Conservation (phyloP, 2,113 vertebrate genomes). For the Etia nguti region DNA sequence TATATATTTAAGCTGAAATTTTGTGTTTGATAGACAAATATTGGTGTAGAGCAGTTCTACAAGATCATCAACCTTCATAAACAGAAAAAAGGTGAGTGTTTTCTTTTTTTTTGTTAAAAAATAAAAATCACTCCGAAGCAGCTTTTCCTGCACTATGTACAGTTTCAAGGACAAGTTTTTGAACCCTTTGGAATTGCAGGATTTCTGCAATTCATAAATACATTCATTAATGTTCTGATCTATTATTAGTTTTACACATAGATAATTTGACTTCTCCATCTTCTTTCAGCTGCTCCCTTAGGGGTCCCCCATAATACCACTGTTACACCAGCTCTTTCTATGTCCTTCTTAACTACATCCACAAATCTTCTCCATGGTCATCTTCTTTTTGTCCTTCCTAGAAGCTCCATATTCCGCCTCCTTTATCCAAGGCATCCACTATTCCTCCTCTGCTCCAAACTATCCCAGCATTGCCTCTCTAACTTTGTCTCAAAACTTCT, state of each 20-base stretch:
- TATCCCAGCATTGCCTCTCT: no score
- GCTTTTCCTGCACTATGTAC: not conserved
- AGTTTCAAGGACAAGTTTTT: not conserved
- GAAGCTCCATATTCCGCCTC: no score
- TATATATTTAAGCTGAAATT: not conserved
- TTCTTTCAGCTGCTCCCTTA: no score
- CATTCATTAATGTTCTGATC: not conserved
- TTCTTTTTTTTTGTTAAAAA: not conserved
- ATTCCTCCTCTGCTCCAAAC: no score
- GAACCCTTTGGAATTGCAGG: not conserved
- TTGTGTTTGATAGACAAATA: conserved; percentile 42
- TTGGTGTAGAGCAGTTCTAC: conserved; percentile 61
- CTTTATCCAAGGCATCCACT: no score
- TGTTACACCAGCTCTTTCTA: no score
- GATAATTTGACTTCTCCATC: not conserved
- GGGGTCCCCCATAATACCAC: no score
- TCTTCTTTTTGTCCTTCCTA: no score
- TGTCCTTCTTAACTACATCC: no score
- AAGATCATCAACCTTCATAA: conserved; percentile 56
- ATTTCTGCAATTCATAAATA: not conserved
- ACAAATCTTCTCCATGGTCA: no score
- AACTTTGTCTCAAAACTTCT: no score
- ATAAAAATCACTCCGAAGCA: not conserved
- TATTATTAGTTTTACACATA: not conserved
- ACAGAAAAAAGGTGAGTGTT: conserved; percentile 51